Percentiles rank a stretch among this genome's conserved stretches.
phyloP scores from a whole-genome alignment of 1,140 invertebrate genomes.

The Zaprionus nigranus region DNA sequence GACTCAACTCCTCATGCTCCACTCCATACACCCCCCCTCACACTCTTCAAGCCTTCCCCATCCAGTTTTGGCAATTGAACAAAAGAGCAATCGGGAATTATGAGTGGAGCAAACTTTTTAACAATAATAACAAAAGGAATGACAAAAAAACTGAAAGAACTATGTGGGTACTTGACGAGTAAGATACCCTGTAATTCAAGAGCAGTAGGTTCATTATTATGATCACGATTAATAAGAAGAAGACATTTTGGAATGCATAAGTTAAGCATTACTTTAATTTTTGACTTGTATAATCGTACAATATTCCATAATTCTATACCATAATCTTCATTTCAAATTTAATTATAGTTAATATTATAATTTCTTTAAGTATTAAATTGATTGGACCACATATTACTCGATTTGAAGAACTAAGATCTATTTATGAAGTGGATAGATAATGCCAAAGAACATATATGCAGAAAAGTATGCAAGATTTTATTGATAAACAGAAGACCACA shows the following conservation, averaged over 20 bases:
- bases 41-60: not conserved
- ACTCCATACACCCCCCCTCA: not conserved
- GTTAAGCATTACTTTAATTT: no score
- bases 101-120: constrained; percentile 73
- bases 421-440: not conserved
- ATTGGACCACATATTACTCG: no score
- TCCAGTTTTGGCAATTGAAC: constrained; percentile 67
- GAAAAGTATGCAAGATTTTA: not conserved
- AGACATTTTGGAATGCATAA: not conserved
- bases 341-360: not conserved
- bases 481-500: not conserved
- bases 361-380: no score
- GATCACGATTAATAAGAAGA: constrained; percentile 39
- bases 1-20: not conserved
- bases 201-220: not conserved
- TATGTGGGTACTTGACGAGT: not conserved
- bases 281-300: no score
- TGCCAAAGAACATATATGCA: not conserved
- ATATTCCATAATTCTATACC: not conserved
- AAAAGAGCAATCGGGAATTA: constrained; percentile 81
- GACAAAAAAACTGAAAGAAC: constrained; percentile 37
- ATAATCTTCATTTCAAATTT: not conserved
- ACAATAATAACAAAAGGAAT: constrained; percentile 62
- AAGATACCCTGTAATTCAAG: not conserved
- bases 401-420: no score